These are phyloP conservation scores for Eospalax fontanierii DNA, from an alignment of 2,797 vertebrate species.

Conservation along the genomic window DNA sequence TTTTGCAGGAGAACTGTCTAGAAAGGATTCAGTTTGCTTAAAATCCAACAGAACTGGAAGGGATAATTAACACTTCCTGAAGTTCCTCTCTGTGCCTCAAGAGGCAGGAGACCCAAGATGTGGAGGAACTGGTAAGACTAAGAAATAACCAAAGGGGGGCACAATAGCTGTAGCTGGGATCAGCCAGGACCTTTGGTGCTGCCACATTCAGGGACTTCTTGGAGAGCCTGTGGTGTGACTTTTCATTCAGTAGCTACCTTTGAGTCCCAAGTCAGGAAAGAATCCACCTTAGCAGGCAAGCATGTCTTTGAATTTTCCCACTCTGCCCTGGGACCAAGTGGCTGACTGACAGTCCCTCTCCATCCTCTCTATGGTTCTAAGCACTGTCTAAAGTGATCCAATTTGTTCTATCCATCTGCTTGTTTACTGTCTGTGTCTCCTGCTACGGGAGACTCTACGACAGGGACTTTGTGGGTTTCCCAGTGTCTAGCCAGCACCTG, in stretches of 20 bases:
- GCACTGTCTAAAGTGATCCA: neutral
- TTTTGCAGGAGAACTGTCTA: neutral
- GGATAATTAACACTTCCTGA: neutral
- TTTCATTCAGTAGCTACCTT: neutral
- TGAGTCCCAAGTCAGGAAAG: neutral
- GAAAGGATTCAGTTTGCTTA: neutral
- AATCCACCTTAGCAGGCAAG: neutral
- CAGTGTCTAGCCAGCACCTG: neutral
- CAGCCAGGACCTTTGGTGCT: neutral
- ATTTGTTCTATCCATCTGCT: neutral
- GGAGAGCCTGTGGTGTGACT: neutral
- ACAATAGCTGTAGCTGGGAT: neutral
- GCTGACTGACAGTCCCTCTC: neutral
- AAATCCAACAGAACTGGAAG: neutral
- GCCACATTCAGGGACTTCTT: neutral
- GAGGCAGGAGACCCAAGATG: neutral
- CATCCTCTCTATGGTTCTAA: neutral
- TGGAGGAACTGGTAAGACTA: neutral
- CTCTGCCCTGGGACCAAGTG: neutral
- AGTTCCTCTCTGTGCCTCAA: neutral
- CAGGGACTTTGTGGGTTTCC: neutral
- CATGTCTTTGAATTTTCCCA: rapidly evolving
- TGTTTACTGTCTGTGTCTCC: neutral
- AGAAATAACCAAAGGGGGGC: neutral
- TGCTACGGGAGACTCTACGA: neutral